phyloP scores from a whole-genome alignment of 2,797 vertebrate genomes.

The Threskiornis aethiopicus region DNA sequence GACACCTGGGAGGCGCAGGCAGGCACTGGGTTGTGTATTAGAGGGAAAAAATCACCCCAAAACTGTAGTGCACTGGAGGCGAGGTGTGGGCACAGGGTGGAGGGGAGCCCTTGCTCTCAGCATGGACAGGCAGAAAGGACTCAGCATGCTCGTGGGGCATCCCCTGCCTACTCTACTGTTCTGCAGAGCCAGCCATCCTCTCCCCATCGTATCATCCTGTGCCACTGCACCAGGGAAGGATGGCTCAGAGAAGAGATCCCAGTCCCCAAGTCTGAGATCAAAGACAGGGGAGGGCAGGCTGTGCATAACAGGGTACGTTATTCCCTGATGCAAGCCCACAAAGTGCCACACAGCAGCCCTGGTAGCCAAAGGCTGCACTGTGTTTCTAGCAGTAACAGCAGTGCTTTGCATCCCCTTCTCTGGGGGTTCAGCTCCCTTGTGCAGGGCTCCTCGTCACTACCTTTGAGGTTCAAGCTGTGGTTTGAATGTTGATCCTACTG shows the following conservation, averaged over 20 bases:
- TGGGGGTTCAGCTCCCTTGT: not conserved
- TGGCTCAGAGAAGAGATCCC: not conserved
- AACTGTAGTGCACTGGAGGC: not conserved
- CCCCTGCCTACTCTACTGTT: not conserved
- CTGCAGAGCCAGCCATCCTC: not conserved
- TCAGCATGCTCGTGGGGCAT: not conserved
- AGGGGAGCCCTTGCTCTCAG: not conserved
- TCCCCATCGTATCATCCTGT: not conserved
- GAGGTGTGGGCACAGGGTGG: not conserved
- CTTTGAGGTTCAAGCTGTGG: rapidly evolving
- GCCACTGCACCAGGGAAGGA: not conserved
- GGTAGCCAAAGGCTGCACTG: not conserved
- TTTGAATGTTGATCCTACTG: not conserved
- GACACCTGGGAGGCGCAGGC: not conserved
- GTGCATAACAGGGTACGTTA: rapidly evolving
- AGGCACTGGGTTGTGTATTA: too few relatives aligned
- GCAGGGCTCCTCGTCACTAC: rapidly evolving
- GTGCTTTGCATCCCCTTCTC: not conserved
- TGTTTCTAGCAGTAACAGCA: not conserved
- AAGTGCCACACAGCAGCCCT: not conserved
- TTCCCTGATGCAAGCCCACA: not conserved
- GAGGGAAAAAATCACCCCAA: not conserved
- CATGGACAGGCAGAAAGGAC: not conserved
- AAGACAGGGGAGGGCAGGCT: not conserved
- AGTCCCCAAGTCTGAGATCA: not conserved